Evolutionary conservation across 2,797 vertebrate species (phyloP), one percentile per base, ranked within the genome.

Genomic region (Echeneis naucrates): DNA sequence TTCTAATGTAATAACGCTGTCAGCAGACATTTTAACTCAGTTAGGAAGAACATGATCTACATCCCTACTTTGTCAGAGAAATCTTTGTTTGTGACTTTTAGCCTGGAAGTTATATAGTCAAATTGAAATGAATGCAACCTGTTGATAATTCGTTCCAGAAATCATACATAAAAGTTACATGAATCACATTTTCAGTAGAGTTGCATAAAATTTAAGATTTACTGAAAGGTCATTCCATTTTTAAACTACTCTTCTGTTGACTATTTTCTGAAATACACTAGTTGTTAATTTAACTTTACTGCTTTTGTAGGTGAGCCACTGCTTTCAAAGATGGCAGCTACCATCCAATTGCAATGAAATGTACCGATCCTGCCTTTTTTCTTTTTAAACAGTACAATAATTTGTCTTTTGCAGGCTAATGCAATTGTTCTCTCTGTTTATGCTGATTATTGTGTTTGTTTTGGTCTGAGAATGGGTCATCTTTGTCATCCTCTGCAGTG

Each of bases 401-500:
- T 53, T 27, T 1, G 4, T 54, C 37, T 54, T 38, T 30, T n/a
- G 37, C 9, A 58, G 55, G 16, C 21, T 32, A 48, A 64, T 59
- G 2, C 0, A 45, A 57, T 5, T 11, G 4, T 47, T 12, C 17
- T 55, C 2, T 58, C 23, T 33, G 1, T 50, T 24, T 6, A n/a
- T n/a, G n/a, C 17, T 55, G 12, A 1, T 23, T 17, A 16, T 9
- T n/a, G n/a, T 64, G 42, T 61, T 62, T 42, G 50, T 44, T 52
- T 12, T 58, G 44, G 21, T 48, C 17, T 42, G 5, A 23, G 13
- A 23, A n/a, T 48, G 21, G 26, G 30, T 58, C 8, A 26, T 64
- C 14, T 59, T 40, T 76, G 62, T 82, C 27, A 44, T 63, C 50
- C 40, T 73, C 38, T 72, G 67, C 90, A 97, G 97, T 97, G 97